Base-by-base conservation (phyloP, 2,888 invertebrate species). In the Synanthedon vespiformis region DNA sequence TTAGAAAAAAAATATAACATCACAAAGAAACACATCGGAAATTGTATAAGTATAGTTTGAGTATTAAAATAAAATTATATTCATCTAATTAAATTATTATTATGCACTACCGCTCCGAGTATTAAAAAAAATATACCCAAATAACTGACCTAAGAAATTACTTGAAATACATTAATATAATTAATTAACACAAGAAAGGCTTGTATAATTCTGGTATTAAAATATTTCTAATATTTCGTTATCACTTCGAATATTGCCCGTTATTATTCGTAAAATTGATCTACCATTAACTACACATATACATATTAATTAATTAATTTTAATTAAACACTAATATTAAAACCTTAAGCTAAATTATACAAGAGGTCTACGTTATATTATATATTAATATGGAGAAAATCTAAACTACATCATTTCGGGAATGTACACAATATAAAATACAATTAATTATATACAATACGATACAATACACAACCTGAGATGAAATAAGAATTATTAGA, bases 381-480 rank as follows among this genome's bases (percentile, higher is more conserved):
- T 34, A 8, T 34, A 34, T 34, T 34, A 34, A 34, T 34, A 34
- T 10, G 34, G 80, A 80, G 78, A 79, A 77, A 81, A 74, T 69
- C 69, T 60, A 62, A 61, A 61, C 71, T 75, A 79, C 78, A 80
- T 34, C 34, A 34, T 79, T 81, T 79, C 77, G 72, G 76, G 80
- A 84, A 83, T 80, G 81, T 76, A 63, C 54, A 56, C 18, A 58
- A 62, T 69, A 63, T 70, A 68, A 64, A 71, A 34, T 34, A 34
- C 8, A 72, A 68, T 61, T 66, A 60, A 53, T 57, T 76, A 72
- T 74, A 70, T 74, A 79, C 34, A 34, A 34, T 10, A 34, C 8
- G 34, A 34, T 34, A 34, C 34, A 34, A 34, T 34, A 34, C 22
- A 22, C 22, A 22, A 22, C 5, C 22, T 5, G 5, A 22, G 22